Evolutionary conservation across 2,888 invertebrate genomes (phyloP).

Genomic region (Philaethria dido): DNA sequence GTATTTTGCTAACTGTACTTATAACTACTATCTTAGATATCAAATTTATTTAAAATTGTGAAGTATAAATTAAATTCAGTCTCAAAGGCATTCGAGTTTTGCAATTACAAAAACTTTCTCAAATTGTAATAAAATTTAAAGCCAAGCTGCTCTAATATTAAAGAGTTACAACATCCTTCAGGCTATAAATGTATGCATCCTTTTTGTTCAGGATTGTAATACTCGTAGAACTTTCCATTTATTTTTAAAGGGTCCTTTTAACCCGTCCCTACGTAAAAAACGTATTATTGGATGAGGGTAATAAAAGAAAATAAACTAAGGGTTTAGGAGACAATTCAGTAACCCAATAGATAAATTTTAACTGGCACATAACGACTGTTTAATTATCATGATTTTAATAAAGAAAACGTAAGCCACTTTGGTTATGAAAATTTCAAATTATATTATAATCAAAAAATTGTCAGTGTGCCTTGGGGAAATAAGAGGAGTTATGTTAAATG

Average conservation of each 20-base stretch:
- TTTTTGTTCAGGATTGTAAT: constrained; percentile 20
- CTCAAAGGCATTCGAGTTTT: not conserved
- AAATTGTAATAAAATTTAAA: constrained; percentile 1
- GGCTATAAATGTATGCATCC: constrained; percentile 25
- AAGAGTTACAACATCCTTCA: constrained; percentile 5
- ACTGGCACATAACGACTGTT: not conserved
- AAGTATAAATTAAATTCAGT: not conserved
- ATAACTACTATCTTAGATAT: not conserved
- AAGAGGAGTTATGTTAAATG: constrained; percentile 33
- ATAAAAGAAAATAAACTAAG: constrained; percentile 28
- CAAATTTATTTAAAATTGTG: not conserved
- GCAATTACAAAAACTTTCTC: not conserved
- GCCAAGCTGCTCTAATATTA: not conserved
- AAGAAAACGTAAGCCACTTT: not conserved
- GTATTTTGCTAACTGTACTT: too few species aligned
- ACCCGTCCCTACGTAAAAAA: constrained; percentile 22
- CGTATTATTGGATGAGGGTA: constrained; percentile 28
- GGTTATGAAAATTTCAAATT: constrained; percentile 2
- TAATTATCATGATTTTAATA: not conserved
- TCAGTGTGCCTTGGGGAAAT: constrained; percentile 37
- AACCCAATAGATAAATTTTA: not conserved
- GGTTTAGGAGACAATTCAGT: not conserved
- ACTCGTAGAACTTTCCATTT: constrained; percentile 26
- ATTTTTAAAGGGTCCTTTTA: constrained; percentile 25
- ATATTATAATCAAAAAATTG: constrained; percentile 28